phyloP scores from a whole-genome alignment of 2,888 invertebrate genomes.

The Rhyacophila evoluta region DNA sequence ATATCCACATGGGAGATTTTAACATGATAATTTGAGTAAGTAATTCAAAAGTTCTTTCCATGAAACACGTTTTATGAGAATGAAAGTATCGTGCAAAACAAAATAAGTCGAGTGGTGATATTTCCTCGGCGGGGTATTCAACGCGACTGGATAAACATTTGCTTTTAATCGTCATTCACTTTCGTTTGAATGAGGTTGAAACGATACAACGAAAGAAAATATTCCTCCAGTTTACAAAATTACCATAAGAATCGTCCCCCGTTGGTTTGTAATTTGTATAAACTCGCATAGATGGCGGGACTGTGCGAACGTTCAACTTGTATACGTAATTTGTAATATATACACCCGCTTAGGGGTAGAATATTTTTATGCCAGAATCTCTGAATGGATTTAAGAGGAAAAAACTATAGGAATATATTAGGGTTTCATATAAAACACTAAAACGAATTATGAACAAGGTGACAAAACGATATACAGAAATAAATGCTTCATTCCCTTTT shows the following conservation, averaged over 20 bases:
- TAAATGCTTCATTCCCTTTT: no score
- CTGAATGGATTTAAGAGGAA: neutral
- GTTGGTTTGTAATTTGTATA: constrained; percentile 54
- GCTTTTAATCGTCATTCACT: constrained; percentile 55
- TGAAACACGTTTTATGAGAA: constrained; percentile 28
- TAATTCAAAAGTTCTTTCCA: neutral
- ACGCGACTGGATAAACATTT: constrained; percentile 54
- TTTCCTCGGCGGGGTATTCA: constrained; percentile 54
- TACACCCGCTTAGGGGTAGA: neutral
- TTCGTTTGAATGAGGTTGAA: constrained; percentile 54
- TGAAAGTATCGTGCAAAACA: constrained; percentile 15
- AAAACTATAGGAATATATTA: no score
- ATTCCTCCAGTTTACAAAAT: constrained; percentile 53
- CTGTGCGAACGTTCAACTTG: neutral
- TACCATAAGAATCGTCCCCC: constrained; percentile 55
- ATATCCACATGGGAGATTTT: neutral
- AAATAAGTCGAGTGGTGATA: constrained; percentile 37
- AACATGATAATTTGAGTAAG: neutral
- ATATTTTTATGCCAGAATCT: neutral
- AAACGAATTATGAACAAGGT: no score
- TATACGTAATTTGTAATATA: neutral
- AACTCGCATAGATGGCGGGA: constrained; percentile 11
- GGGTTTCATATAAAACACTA: no score
- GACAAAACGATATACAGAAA: no score
- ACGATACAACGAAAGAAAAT: constrained; percentile 54